A percentile compares a stretch with the other conserved stretches of the same genome.
These are phyloP conservation scores for Alethe diademata DNA, from an alignment of 2,113 vertebrate species.

Conservation along the genomic window DNA sequence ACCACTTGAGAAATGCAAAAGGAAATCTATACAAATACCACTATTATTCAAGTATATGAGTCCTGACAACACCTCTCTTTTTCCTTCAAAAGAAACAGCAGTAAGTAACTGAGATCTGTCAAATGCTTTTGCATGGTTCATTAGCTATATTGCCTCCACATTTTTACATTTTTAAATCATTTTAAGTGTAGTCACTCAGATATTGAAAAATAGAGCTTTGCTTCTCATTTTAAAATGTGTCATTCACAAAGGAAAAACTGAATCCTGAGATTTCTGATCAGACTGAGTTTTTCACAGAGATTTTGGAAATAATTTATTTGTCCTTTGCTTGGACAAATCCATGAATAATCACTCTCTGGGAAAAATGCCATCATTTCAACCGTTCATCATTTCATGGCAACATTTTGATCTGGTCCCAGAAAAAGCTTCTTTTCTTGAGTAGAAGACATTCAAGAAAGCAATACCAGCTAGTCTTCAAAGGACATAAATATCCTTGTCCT, in stretches of 20 bases:
- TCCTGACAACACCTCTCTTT: conserved; percentile 27
- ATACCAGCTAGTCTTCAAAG: background rate
- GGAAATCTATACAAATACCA: background rate
- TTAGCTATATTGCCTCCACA: conserved; percentile 58
- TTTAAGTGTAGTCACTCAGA: conserved; percentile 32
- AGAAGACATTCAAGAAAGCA: background rate
- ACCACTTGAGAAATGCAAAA: background rate
- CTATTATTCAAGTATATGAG: conserved; percentile 5
- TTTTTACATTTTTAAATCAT: conserved; percentile 33
- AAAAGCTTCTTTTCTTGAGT: background rate
- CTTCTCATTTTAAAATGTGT: conserved; percentile 34
- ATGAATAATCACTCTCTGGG: background rate
- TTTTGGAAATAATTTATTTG: conserved; percentile 25
- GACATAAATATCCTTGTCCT: background rate
- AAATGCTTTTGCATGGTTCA: conserved; percentile 43
- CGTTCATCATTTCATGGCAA: background rate
- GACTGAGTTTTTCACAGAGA: background rate
- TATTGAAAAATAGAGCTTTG: conserved; percentile 37
- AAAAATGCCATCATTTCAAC: background rate
- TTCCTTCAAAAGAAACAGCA: conserved; percentile 20
- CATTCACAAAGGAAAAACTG: background rate
- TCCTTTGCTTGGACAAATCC: background rate
- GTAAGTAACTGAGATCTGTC: conserved; percentile 16
- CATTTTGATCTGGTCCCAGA: background rate
- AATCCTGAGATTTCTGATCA: background rate